phyloP scores from a whole-genome alignment of 2,113 vertebrate species.

The Artemisiospiza belli region DNA sequence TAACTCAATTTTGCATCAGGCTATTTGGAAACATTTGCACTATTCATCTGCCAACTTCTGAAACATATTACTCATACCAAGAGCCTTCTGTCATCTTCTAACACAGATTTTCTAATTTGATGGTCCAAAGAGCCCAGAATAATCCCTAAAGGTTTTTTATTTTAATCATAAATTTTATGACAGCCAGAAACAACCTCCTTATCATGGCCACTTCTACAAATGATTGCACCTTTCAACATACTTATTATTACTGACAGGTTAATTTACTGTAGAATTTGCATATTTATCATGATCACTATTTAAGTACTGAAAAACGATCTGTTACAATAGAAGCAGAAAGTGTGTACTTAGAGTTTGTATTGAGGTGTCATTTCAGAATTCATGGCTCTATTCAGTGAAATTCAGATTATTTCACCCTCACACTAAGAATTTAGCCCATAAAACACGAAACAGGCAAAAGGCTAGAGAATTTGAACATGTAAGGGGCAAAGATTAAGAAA shows the following conservation, averaged over 20 bases:
- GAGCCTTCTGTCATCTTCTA: slow-evolving; percentile 37
- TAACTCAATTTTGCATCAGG: slow-evolving; percentile 6
- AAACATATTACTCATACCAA: slow-evolving; percentile 48
- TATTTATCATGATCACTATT: background rate
- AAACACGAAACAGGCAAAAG: background rate
- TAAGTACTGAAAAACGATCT: background rate
- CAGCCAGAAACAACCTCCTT: background rate
- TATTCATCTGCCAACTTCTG: slow-evolving; percentile 38
- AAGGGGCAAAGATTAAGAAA: background rate
- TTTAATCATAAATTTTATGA: background rate
- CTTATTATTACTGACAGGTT: background rate
- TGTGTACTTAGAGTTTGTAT: background rate
- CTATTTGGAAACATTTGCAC: slow-evolving; percentile 56
- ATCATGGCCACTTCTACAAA: background rate
- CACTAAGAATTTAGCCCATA: background rate
- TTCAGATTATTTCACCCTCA: background rate
- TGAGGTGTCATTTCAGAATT: background rate
- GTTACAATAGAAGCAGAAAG: background rate
- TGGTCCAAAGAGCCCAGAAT: background rate
- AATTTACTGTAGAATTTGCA: background rate
- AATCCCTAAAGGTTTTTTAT: slow-evolving; percentile 4
- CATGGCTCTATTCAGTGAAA: background rate
- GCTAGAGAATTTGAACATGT: background rate
- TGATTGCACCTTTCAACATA: background rate
- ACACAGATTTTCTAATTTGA: slow-evolving; percentile 36